Percentiles rank a stretch among this genome's conserved stretches.
These are phyloP conservation scores for Scyliorhinus canicula DNA, from an alignment of 2,797 vertebrate species.

Conservation along the genomic window DNA sequence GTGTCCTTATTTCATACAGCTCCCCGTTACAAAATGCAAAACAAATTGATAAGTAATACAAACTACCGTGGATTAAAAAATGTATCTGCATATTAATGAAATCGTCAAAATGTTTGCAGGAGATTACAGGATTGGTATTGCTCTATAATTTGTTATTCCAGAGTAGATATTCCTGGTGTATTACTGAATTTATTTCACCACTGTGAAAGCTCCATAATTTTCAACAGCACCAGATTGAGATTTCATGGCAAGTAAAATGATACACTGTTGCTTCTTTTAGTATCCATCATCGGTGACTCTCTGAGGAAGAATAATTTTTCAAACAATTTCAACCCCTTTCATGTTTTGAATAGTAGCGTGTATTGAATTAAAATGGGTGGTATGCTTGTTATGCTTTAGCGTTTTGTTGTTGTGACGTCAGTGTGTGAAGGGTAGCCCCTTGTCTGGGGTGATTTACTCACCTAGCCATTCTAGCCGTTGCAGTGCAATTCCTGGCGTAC, in stretches of 20 bases:
- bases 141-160: background rate
- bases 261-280: background rate
- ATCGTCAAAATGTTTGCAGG: background rate
- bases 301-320: background rate
- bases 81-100: background rate
- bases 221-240: background rate
- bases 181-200: background rate
- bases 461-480: background rate
- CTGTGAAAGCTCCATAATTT: background rate
- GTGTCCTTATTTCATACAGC: background rate
- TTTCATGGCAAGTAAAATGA: background rate
- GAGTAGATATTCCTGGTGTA: background rate
- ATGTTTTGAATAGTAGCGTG: no score
- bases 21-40: background rate
- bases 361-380: no score
- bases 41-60: background rate
- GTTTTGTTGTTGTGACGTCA: background rate
- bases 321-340: background rate
- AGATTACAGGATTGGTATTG: background rate
- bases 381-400: background rate
- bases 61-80: background rate
- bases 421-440: background rate
- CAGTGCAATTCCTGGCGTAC: background rate
- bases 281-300: background rate
- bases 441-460: background rate